Base-by-base conservation (phyloP, 2,797 vertebrate genomes). In the Rhodeus uyekii region DNA sequence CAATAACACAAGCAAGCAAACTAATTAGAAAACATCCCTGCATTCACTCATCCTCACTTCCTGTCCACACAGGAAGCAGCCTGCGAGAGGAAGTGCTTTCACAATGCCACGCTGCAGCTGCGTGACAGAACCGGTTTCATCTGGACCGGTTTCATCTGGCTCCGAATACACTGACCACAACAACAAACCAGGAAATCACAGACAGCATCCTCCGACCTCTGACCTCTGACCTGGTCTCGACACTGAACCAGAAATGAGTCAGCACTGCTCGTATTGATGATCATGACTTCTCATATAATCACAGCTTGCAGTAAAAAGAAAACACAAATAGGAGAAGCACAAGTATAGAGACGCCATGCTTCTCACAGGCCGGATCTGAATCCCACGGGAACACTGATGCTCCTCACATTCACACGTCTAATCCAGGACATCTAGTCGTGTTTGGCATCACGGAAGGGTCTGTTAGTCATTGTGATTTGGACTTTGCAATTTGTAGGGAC, bases 41-140 rank as follows among this genome's bases (percentile, higher is more conserved):
- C n/a, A n/a, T n/a, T 93, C 91, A 90, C 89, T 94, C 92, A 90
- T 86, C 89, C 86, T 74, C 27, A 81, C 75, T 93, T 93, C 92
- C 92, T 93, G 90, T 89, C 89, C 90, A 89, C 88, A 90, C 91
- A 94, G 94, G 93, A 94, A 92, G 80, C 89, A 91, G 87, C 71
- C 87, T 89, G 82, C 85, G 86, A 85, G 86, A 95, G 93, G 93
- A 95, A 94, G 93, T 92, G 91, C 92, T 91, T 93, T 89, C 88
- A 78, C 87, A 89, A 87, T 88, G 81, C 87, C 81, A 81, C 73
- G 78, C 77, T 22, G 36, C 36, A 82, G 79, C 74, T 36, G 84
- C 82, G 9, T 79, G 87, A 78, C n/a, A n/a, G n/a, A n/a, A n/a
- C 78, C 82, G 16, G 53, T 29, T 89, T 92, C 92, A 94, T 94